Percentiles rank a stretch among this genome's conserved stretches.
Conservation (phyloP, 2,113 vertebrate genomes). For the Orientallactaga bullata region DNA sequence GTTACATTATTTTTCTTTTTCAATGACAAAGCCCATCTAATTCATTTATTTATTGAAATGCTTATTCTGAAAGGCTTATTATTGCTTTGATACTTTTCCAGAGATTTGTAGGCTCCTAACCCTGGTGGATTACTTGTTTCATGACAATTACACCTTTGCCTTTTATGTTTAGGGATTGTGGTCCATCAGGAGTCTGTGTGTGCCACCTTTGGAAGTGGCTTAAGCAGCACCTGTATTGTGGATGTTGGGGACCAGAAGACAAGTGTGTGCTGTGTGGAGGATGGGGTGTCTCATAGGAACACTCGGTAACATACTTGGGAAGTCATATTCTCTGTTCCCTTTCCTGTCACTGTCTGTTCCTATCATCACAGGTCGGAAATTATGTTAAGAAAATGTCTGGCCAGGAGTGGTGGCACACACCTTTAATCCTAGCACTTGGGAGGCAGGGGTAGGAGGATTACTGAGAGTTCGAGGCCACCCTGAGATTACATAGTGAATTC, state of each 20-base stretch:
- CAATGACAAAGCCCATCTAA: neutral
- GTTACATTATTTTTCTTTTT: neutral
- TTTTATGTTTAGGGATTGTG: conserved; percentile 90
- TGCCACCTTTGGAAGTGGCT: conserved; percentile 96
- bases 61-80: neutral
- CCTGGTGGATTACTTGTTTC: neutral
- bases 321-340: neutral
- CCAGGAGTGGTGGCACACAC: no score
- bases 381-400: neutral
- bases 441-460: no score
- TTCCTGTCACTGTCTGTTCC: neutral
- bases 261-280: conserved; percentile 97
- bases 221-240: conserved; percentile 97
- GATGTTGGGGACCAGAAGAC: conserved; percentile 99
- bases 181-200: conserved; percentile 99
- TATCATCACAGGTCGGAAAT: neutral
- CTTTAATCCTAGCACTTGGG: no score
- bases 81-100: neutral
- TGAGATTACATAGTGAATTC: no score
- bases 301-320: conserved; percentile 89
- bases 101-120: neutral
- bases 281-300: conserved; percentile 97
- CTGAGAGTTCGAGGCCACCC: no score
- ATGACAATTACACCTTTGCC: neutral
- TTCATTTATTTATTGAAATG: neutral